Evolutionary conservation across 2,888 invertebrate genomes (phyloP).

Genomic region (Rhogogaster chlorosoma): DNA sequence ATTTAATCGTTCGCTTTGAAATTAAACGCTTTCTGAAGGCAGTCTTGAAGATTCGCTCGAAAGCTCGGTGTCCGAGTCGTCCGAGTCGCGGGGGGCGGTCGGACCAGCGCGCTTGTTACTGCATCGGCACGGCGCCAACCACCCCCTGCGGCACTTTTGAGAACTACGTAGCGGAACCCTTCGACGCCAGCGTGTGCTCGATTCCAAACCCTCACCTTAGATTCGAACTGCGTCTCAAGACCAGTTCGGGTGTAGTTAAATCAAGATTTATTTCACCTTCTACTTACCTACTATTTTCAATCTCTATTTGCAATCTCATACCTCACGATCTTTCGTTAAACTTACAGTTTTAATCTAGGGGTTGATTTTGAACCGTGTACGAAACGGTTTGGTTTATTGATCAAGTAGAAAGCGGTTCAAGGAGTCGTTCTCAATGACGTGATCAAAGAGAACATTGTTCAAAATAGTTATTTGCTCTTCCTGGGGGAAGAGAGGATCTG

Average conservation of each 20-base stretch:
- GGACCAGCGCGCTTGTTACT: conserved; percentile 73
- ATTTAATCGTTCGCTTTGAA: conserved; percentile 59
- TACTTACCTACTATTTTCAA: neutral
- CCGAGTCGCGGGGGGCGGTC: conserved; percentile 67
- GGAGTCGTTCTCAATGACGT: conserved; percentile 39
- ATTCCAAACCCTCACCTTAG: conserved; percentile 52
- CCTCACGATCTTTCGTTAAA: neutral
- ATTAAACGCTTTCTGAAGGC: conserved; percentile 61
- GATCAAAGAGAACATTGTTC: conserved; percentile 29
- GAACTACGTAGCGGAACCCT: conserved; percentile 67
- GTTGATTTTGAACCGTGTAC: neutral
- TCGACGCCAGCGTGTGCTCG: conserved; percentile 59
- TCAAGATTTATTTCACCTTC: neutral
- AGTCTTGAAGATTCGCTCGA: conserved; percentile 67
- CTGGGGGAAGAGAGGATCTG: neutral
- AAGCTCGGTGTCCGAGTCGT: conserved; percentile 65
- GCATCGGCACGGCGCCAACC: conserved; percentile 74
- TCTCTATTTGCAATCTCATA: neutral
- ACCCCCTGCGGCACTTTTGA: conserved; percentile 71
- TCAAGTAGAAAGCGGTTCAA: conserved; percentile 12
- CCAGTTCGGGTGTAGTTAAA: neutral
- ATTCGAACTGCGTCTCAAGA: conserved; percentile 30
- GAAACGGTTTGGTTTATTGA: conserved; percentile 29
- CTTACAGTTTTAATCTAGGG: neutral
- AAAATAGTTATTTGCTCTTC: neutral